Base-by-base conservation (phyloP, 1,140 invertebrate species). In the Papilio dardanus region DNA sequence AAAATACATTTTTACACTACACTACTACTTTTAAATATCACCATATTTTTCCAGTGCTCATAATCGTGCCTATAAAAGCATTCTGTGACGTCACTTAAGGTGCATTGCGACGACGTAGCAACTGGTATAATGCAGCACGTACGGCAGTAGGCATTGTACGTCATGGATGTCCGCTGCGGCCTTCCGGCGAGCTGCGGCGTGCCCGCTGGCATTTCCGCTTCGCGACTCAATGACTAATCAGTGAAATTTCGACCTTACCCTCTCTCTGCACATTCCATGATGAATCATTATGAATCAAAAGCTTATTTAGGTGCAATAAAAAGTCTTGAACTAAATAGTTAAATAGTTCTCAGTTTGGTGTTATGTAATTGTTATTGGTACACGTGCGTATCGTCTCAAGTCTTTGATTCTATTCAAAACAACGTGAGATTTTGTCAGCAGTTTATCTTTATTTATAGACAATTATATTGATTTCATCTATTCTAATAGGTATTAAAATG, bases 101-200 rank as follows among this genome's bases (percentile, higher is more conserved):
- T 86, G 83, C 80, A 83, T 69, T 83, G 85, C 79, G 74, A 75
- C 30, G 42, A 62, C 69, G 40, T 67, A 19, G 73, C 71, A 69
- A 67, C 42, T 50, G 66, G 50, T 66, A 77, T 77, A 75, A 77
- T 76, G 74, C 71, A 71, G 50, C 74, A 74, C 37, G 37, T 37
- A 16, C 24, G 31, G 35, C 28, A 65, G 21, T 46, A 19, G 24
- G 75, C 76, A 71, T 71, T 37, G 66, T 74, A 84, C 83, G 83
- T 86, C 86, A 86, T 77, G 81, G 76, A 79, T 84, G 81, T 86
- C 85, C 83, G 83, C 80, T 65, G 74, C 71, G 74, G 74, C 83
- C 80, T 84, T 86, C 83, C 82, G 78, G 76, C 79, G 76, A 67
- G 58, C 77, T 79, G 28, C 46, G 68, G 58, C 73, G 65, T 76